Base-by-base conservation (phyloP, 2,797 vertebrate genomes). In the Mionectes olivaceus region DNA sequence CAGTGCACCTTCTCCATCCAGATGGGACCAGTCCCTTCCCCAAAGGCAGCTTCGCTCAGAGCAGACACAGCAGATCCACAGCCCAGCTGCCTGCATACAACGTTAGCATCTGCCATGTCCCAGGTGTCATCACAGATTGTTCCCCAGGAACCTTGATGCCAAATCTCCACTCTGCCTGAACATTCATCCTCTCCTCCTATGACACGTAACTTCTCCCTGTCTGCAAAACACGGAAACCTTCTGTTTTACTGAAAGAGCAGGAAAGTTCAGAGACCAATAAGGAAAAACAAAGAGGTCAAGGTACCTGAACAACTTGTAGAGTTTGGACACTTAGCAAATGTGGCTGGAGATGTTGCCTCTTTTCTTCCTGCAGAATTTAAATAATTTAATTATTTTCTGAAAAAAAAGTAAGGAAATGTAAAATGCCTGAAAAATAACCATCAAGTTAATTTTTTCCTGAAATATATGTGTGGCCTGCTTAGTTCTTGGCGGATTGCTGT, bases 101-200 rank as follows among this genome's bases (percentile, higher is more conserved):
- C 96, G 0, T 50, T 30, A 67, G 96, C 96, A 52, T 97, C 96
- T 43, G 68, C 92, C n/a, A 73, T 0, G 0, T 97, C 96, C 96
- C 96, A 97, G 75, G 71, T 7, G 2, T 95, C 93, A 33, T 96
- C 95, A 83, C 95, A 97, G 53, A 97, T 49, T 33, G 96, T 97
- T 91, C 93, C 96, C 96, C 96, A 97, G 63, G 96, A 97, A 1
- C 98, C 98, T 49, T 53, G 79, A 3, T 97, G 89, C 97, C 97
- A 98, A 93, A 98, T 81, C 81, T 98, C 98, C 82, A 98, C 96
- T 83, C 98, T 97, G 37, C 98, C 98, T 7, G 97, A 97, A 44
- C 98, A 98, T 12, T 37, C 56, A 10, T 86, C 84, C 17, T 75
- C 49, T 91, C 97, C 97, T 93, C 89, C 97, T 28, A 78, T 30